Evolutionary conservation across 2,113 vertebrate genomes (phyloP).

Genomic region (Rana temporaria): DNA sequence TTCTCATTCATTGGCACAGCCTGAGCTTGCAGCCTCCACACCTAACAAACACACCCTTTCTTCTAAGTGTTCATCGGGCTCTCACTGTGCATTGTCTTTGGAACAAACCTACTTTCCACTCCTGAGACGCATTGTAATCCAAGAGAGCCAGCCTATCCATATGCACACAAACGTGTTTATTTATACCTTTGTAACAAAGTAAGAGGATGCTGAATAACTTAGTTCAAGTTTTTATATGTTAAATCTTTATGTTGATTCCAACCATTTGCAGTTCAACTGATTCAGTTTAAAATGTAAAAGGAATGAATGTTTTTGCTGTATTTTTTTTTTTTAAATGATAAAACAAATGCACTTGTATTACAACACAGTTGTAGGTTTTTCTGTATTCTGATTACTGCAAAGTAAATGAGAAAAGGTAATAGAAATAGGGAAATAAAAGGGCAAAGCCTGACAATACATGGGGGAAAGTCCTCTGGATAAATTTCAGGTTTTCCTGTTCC

Average conservation of each 20-base stretch:
- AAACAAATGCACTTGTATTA: too few relatives aligned
- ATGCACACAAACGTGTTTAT: conserved; percentile 10
- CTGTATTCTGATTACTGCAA: too few relatives aligned
- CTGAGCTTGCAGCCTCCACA: conserved; percentile 34
- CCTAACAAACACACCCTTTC: conserved; percentile 36
- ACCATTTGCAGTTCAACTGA: neutral
- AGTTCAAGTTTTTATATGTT: neutral
- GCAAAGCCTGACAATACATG: too few relatives aligned
- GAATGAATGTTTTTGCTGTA: neutral
- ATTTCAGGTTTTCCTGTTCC: too few relatives aligned
- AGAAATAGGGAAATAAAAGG: too few relatives aligned
- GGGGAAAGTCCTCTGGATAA: too few relatives aligned
- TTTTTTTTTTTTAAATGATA: too few relatives aligned
- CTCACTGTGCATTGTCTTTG: conserved; percentile 31
- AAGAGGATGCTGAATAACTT: neutral
- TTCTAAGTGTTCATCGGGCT: conserved; percentile 8
- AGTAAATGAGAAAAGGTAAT: too few relatives aligned
- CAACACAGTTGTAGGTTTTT: too few relatives aligned
- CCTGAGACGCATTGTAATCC: neutral
- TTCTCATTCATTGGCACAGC: conserved; percentile 9
- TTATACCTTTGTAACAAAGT: neutral
- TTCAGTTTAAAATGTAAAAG: neutral
- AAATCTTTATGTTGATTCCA: neutral
- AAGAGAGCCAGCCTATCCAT: neutral
- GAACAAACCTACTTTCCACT: conserved; percentile 15